Base-by-base conservation (phyloP, 2,888 invertebrate species). In the Pherbina coryleti region DNA sequence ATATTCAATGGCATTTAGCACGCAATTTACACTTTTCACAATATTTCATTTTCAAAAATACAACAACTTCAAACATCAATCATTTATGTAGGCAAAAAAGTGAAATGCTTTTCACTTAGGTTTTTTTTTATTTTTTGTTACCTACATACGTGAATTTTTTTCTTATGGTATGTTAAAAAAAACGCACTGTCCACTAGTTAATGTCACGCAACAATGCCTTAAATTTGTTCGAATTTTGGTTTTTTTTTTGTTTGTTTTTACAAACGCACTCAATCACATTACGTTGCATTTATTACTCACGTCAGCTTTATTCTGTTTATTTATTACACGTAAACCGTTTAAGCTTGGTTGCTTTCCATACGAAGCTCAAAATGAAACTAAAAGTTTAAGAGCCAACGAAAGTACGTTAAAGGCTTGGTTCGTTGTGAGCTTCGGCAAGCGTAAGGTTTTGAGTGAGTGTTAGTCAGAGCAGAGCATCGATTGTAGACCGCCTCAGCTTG, bases 331-430 rank as follows among this genome's bases (percentile, higher is more conserved):
- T 25, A 44, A 51, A 51, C 49, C 37, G 25, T n/a, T 19, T 53
- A 11, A 44, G 28, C 44, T 28, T 44, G 49, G 44, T 53, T 44
- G 49, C 60, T 53, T 19, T 49, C 49, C 75, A 71, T 25, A n/a
- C 82, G 80, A 82, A 79, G 81, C 81, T 84, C 81, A 66, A 80
- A 86, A 83, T 78, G 83, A 86, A 86, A 87, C 87, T 87, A 84
- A 86, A 85, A 85, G 83, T 84, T 82, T 28, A 22, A 11, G 55
- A 55, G 55, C 55, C 31, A 22, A 74, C 74, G 64, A 51, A 31
- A 74, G 53, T 34, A 7, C 62, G 51, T 64, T 25, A 22, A 74
- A 66, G 74, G 22, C 53, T 22, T 34, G n/a, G 51, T n/a, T 14
- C 49, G 25, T 14, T 9, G 2, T 25, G 25, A 25, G 60, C 8